A percentile compares a stretch with the other conserved stretches of the same genome.
These are phyloP conservation scores for Pituophis catenifer DNA, from an alignment of 2,113 vertebrate species.

Conservation along the genomic window DNA sequence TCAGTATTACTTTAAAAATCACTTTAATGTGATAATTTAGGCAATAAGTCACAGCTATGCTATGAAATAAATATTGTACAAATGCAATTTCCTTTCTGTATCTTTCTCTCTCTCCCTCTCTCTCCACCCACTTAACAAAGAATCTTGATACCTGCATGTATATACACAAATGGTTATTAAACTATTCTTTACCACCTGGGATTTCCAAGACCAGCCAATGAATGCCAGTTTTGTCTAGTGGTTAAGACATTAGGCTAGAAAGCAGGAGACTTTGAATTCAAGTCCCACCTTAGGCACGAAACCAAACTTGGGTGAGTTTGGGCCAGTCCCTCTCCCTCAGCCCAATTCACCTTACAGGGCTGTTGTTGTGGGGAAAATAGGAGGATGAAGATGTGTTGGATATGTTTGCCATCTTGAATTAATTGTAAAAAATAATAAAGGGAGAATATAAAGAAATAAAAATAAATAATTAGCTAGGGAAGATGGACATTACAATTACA, in stretches of 20 bases:
- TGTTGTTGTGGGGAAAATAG: not conserved
- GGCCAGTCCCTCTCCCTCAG: not conserved
- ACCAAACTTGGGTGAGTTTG: not conserved
- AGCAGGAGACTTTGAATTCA: not conserved
- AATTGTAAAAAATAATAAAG: not conserved
- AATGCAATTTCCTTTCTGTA: not conserved
- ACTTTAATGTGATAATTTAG: not conserved
- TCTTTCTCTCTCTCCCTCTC: not conserved
- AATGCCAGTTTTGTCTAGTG: not conserved
- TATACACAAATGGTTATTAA: not conserved
- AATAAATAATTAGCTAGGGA: not conserved
- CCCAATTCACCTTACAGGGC: not conserved
- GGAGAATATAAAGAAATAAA: not conserved
- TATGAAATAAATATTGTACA: not conserved
- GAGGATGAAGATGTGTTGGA: not conserved
- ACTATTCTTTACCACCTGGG: not conserved
- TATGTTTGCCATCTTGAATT: not conserved
- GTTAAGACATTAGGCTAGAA: not conserved
- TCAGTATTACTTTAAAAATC: not conserved
- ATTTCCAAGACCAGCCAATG: not conserved
- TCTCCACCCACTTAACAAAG: not conserved
- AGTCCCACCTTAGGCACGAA: not conserved
- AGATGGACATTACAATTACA: not conserved
- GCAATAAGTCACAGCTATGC: not conserved
- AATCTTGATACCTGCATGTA: not conserved